phyloP scores from a whole-genome alignment of 2,797 vertebrate genomes.

The Huso huso region DNA sequence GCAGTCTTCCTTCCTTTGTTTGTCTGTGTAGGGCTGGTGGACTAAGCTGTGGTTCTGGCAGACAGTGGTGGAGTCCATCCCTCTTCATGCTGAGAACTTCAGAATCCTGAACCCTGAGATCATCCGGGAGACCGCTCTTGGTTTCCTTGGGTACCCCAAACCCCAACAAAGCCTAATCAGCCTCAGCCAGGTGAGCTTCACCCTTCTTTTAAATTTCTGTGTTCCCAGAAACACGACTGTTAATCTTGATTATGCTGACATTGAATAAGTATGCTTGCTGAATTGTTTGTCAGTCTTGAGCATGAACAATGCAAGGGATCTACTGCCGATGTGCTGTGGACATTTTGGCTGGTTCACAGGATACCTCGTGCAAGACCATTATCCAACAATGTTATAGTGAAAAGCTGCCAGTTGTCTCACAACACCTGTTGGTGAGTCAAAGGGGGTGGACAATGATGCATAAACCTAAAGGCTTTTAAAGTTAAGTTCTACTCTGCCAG shows the following conservation, averaged over 20 bases:
- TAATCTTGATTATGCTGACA: too few species aligned
- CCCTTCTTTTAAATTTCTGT: too few species aligned
- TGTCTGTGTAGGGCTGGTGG: slow-evolving; percentile 57
- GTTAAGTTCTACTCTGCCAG: background rate
- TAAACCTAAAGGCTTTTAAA: background rate
- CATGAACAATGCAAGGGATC: too few species aligned
- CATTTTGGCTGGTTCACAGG: too few species aligned
- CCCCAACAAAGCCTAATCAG: slow-evolving; percentile 41
- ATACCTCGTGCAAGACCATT: too few species aligned
- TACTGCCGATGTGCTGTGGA: too few species aligned
- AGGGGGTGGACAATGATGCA: background rate
- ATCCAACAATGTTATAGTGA: too few species aligned
- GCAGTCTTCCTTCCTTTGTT: background rate
- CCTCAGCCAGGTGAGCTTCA: background rate
- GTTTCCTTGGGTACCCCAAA: slow-evolving; percentile 44
- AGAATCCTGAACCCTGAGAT: slow-evolving; percentile 65
- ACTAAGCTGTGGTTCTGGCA: slow-evolving; percentile 75
- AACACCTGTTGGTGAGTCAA: too few species aligned
- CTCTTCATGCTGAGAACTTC: slow-evolving; percentile 53
- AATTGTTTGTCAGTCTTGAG: too few species aligned
- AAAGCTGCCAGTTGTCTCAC: too few species aligned
- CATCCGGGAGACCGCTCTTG: slow-evolving; percentile 47
- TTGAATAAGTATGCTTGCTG: too few species aligned
- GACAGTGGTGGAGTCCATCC: slow-evolving; percentile 61
- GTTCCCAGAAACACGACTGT: too few species aligned